Base-by-base conservation (phyloP, 1,140 invertebrate species). In the Eueides isabella region DNA sequence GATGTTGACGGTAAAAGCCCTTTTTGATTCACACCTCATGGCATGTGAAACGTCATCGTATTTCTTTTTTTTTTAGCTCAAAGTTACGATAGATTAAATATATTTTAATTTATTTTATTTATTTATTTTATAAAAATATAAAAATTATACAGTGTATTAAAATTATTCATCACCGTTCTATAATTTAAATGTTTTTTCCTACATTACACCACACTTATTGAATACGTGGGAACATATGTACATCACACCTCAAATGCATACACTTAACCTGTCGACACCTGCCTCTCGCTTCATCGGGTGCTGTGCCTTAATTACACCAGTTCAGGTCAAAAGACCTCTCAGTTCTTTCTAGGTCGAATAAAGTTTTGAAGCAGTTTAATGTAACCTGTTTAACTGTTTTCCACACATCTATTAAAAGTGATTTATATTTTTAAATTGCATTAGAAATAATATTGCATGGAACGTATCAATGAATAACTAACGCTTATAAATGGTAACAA, bases 271-370 rank as follows among this genome's bases (percentile, higher is more conserved):
- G 48, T 55, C 48, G 66, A 19, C 38, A 67, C 41, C 28, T 61
- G 65, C 62, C 63, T 55, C 75, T 61, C 30, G 64, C 38, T 79
- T 70, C 75, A 79, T 70, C 71, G 68, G 68, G 67, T 62, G 66
- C 55, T 44, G 62, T 29, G 76, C 63, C 67, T 74, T 78, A 78
- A 75, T 75, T 78, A 63, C 76, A 64, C 64, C 41, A 75, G 73
- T 67, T 67, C 67, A 68, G 74, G 74, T 76, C 74, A 70, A 79
- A 74, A 79, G 77, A 62, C 48, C 41, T 79, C 77, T 76, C 61
- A 61, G 69, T 62, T 68, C 55, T 75, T 75, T 77, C 70, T 76
- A 72, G 77, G 74, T 73, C 74, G 33, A 71, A 70, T 66, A 62
- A 67, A 73, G 12, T 67, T 38, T 74, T 74, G 11, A n/a, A 64